A percentile compares a stretch with the other conserved stretches of the same genome.
Conservation (phyloP, 2,888 invertebrate genomes). For the Eudemis profundana region DNA sequence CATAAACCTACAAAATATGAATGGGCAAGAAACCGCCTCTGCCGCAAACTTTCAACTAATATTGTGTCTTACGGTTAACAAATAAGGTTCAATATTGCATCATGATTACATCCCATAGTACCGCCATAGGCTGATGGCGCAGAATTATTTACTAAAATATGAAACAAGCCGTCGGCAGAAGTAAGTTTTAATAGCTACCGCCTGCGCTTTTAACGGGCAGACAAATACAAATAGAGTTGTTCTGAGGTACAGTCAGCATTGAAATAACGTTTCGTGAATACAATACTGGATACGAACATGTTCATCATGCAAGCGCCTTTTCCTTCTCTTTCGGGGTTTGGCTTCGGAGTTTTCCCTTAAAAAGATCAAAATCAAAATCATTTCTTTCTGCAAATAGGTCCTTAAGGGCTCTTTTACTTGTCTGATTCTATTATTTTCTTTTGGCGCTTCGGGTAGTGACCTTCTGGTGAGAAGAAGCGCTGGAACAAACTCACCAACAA, state of each 20-base stretch:
- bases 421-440: too few species aligned
- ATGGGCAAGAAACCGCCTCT: neutral
- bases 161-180: conserved; percentile 44
- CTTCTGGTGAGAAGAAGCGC: too few species aligned
- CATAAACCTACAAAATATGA: neutral
- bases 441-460: too few species aligned
- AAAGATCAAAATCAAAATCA: too few species aligned
- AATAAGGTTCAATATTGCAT: conserved; percentile 9
- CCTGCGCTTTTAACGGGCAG: conserved; percentile 50
- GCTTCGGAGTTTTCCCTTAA: too few species aligned
- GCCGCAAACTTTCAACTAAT: neutral
- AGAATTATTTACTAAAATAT: conserved; percentile 34
- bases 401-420: too few species aligned
- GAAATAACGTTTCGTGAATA: conserved; percentile 15
- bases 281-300: conserved; percentile 1
- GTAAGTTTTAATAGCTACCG: conserved; percentile 63
- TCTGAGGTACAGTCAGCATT: conserved; percentile 51
- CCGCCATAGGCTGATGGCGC: conserved; percentile 18
- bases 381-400: too few species aligned
- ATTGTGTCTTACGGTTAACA: neutral
- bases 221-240: conserved; percentile 62
- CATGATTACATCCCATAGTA: neutral
- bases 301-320: neutral
- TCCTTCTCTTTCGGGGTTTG: too few species aligned
- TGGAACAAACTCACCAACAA: too few species aligned